phyloP scores from a whole-genome alignment of 2,113 vertebrate species.

The Panthera tigris region DNA sequence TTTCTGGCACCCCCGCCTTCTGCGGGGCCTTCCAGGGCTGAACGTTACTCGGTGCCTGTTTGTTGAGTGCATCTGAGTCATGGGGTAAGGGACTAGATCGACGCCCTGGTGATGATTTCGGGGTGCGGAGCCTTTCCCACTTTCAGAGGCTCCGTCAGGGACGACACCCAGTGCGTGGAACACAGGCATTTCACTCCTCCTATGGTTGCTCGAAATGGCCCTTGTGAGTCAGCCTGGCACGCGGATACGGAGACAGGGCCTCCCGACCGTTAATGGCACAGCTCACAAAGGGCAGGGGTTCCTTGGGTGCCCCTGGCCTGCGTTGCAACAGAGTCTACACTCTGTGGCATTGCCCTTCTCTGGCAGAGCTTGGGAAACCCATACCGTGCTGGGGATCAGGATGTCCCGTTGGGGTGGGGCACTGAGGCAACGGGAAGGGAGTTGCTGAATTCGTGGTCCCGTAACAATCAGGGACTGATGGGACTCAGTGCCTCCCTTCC shows the following conservation, averaged over 20 bases:
- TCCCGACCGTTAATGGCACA: background rate
- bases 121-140: background rate
- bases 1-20: rapidly evolving
- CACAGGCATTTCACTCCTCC: background rate
- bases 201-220: background rate
- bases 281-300: background rate
- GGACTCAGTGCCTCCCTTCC: background rate
- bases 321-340: background rate
- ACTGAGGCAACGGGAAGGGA: background rate
- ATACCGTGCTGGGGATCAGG: background rate
- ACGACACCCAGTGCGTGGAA: rapidly evolving
- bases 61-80: background rate
- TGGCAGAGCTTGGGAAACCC: rapidly evolving
- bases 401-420: background rate
- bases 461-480: background rate
- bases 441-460: background rate
- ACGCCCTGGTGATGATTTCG: background rate
- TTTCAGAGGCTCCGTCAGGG: background rate
- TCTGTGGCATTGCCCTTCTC: rapidly evolving
- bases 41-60: rapidly evolving
- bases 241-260: no score
- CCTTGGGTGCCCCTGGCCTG: background rate
- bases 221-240: rapidly evolving
- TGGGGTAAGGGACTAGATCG: rapidly evolving
- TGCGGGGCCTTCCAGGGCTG: rapidly evolving